Conservation (phyloP, 2,113 vertebrate genomes). For the Archilochus colubris region DNA sequence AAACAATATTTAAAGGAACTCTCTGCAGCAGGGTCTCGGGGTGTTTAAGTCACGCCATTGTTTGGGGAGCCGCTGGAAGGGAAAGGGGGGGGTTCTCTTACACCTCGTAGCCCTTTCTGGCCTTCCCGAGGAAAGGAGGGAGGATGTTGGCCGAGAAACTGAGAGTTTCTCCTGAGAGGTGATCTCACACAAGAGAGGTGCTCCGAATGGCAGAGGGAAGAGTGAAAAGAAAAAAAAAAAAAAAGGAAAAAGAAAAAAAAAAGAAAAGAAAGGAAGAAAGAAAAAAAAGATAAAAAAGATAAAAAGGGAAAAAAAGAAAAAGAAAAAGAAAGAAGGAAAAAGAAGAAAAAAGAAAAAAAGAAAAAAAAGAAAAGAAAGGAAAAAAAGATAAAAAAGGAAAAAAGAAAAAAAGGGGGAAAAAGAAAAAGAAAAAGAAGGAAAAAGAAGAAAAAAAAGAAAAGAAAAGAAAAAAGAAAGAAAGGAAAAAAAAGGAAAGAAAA, state of each 20-base stretch:
- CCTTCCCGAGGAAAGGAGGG: neutral
- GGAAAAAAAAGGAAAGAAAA: neutral
- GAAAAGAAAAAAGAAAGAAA: neutral
- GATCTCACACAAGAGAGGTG: neutral
- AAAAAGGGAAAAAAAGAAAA: neutral
- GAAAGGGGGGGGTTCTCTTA: neutral
- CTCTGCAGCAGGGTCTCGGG: neutral
- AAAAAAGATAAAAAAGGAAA: too few relatives aligned
- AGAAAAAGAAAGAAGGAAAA: too few relatives aligned
- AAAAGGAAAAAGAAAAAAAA: too few relatives aligned
- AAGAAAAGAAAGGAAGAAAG: too few relatives aligned
- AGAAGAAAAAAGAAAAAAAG: neutral
- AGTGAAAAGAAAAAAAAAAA: neutral
- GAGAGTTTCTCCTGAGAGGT: neutral
- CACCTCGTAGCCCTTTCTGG: neutral
- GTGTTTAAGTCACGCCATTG: conserved; percentile 1
- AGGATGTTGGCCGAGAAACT: neutral
- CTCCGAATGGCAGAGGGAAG: conserved; percentile 48
- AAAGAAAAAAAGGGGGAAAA: neutral
- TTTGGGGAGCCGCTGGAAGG: neutral
- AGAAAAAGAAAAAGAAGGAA: neutral
- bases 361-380: too few relatives aligned
- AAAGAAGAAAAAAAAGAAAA: too few relatives aligned
- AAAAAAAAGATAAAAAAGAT: too few relatives aligned
- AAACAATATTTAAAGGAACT: conserved; percentile 47